Evolutionary conservation across 2,113 vertebrate genomes (phyloP), one percentile per base, ranked within the genome.

Genomic region (Myotis davidii): DNA sequence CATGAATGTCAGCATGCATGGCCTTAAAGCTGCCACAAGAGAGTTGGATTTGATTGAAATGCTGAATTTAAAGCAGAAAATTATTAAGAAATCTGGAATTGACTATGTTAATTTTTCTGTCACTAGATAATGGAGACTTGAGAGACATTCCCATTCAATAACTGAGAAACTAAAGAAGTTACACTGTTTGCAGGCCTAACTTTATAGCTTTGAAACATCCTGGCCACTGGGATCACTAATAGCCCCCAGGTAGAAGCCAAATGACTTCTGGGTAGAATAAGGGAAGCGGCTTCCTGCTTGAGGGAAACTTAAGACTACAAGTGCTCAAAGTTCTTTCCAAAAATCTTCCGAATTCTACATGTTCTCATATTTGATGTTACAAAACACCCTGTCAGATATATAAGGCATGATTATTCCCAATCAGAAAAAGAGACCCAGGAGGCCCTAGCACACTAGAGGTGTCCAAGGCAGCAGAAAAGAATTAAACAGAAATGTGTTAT

Each of bases 401-500:
- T n/a, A 85, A 78, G 23, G 9, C n/a, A 20, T 29, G 52, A 76
- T 50, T 42, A 93, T 54, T 93, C 25, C n/a, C 76, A 37, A 85
- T 56, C 37, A 83, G 32, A 79, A 84, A 59, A 37, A 29, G 34
- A n/a, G 12, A 70, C 3, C 34, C 29, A 82, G 37, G 59, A 94
- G 32, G 6, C 32, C 39, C 61, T 82, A 27, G 18, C 39, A 3
- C 48, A 70, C 34, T 20, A 74, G 69, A 90, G 56, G 42, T 23
- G 65, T 48, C 18, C 37, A 69, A 67, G 48, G 50, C n/a, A 39
- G 54, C 21, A 90, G n/a, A 78, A n/a, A 86, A 32, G 84, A 93
- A 91, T 90, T 93, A 91, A 90, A 89, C 84, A 77, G 87, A 85
- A 90, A 91, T 84, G 78, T 86, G 70, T 88, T 52, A 91, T 77